Base-by-base conservation (phyloP, 2,113 vertebrate genomes). In the Gymnorhina tibicen region DNA sequence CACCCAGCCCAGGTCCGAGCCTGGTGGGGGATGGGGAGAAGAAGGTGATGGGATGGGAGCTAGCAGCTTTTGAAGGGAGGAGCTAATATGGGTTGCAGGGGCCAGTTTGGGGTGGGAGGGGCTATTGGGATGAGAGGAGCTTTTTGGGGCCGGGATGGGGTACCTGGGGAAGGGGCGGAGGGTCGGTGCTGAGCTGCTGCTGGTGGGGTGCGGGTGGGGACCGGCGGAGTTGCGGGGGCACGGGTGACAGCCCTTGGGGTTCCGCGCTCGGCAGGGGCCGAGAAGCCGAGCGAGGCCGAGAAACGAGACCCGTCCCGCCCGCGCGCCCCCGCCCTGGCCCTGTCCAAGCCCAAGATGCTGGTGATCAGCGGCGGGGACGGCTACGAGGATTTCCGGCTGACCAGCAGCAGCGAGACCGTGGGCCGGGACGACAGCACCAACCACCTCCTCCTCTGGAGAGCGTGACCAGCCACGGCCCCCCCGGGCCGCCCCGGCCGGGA, bases 371-470 rank as follows among this genome's bases (percentile, higher is more conserved):
- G 99, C 1, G 99, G 99, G 0, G 99, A 99, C 1, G 99, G 99
- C 58, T 99, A 99, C 11, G 99, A 99, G 97, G 99, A 99, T 95
- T 99, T 99, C 98, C 97, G 99, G 47, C 98, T 99, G 91, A 99
- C 98, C 95, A 97, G 98, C 96, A 99, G 99, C 98, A 99, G 99
- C 11, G 99, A 99, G 97, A 99, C 99, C 0, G 99, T 99, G 52
- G 99, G 99, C 68, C 97, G 99, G 58, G 99, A 99, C 3, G 99
- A 99, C 98, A 99, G 99, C 97, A 99, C 99, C 92, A 99, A 99
- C 97, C 99, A 99, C 91, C 98, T 99, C 82, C 98, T 99, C 72
- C 98, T 99, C 26, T 99, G 99, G 99, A 98, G 98, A 95, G 99
- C 99, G 77, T 99, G 98, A 99, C 82, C 26, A 3, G 68, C 88